Base-by-base conservation (phyloP, 2,888 invertebrate species). In the Rhingia rostrata region DNA sequence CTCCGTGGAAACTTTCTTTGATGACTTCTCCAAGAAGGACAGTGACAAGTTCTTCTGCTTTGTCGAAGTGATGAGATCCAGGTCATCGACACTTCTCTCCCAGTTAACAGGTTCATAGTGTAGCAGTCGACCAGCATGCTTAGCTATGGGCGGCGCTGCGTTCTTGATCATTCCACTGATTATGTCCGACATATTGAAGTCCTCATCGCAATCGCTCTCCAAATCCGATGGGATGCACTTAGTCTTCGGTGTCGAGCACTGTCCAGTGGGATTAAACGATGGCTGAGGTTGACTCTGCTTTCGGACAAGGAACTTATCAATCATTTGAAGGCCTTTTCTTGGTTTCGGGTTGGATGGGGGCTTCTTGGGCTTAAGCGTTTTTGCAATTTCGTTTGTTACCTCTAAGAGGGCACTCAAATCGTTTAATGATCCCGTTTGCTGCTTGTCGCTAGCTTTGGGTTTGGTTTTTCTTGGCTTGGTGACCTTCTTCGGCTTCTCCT, bases 401-500 rank as follows among this genome's bases (percentile, higher is more conserved):
- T 86, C 83, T 2, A 88, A 72, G 45, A 88, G 72, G 35, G 74
- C 87, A 56, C 86, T 84, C 30, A 89, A 69, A 86, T 89, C 88
- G 10, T 88, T 87, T 30, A 89, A 78, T 0, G 89, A 88, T 66
- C 82, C 86, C 2, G 89, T 91, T 30, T 45, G 33, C 9, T 67
- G 58, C 30, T 54, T 70, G 4, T 3, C 35, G 49, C 88, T 91
- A 87, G 89, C 90, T 89, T 22, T 87, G 87, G 87, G 88, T 89
- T 4, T 80, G 64, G 12, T 87, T 78, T 86, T 82, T 32, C 86
- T 85, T 4, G 66, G 47, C 9, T 89, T 88, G 86, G 92, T 92
- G 87, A 91, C 90, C 87, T 92, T 92, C 88, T 93, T 93, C 0
- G 89, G 90, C 83, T 93, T 92, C 90, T 94, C 93, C 80, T 94